Evolutionary conservation across 2,797 vertebrate genomes (phyloP).

Genomic region (Rallus crepitans): DNA sequence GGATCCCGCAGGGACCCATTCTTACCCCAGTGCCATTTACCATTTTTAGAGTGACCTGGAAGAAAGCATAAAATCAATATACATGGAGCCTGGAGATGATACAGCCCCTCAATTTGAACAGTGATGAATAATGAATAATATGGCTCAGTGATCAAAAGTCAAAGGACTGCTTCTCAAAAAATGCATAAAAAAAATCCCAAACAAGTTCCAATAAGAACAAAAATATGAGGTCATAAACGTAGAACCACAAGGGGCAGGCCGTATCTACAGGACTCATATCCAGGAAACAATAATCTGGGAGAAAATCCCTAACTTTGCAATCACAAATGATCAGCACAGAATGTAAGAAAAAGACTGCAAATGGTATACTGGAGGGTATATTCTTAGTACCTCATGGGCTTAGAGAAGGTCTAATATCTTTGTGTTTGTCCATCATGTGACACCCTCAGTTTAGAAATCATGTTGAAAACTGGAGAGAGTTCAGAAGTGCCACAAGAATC

Average conservation of each 20-base stretch:
- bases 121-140: neutral
- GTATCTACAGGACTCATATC: neutral
- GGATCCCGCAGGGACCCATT: neutral
- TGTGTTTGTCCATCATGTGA: neutral
- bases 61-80: conserved; percentile 28
- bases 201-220: neutral
- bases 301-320: rapidly evolving
- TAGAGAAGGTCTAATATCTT: neutral
- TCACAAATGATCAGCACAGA: neutral
- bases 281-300: neutral
- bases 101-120: neutral
- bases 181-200: neutral
- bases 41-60: conserved; percentile 2
- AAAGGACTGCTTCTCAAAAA: neutral
- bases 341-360: neutral
- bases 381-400: neutral
- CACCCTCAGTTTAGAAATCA: neutral
- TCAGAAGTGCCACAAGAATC: neutral
- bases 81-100: neutral
- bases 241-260: neutral
- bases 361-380: neutral
- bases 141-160: neutral
- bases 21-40: neutral
- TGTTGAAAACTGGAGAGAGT: neutral
- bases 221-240: neutral